Conservation (phyloP, 2,113 vertebrate genomes). For the Corvus hawaiiensis region DNA sequence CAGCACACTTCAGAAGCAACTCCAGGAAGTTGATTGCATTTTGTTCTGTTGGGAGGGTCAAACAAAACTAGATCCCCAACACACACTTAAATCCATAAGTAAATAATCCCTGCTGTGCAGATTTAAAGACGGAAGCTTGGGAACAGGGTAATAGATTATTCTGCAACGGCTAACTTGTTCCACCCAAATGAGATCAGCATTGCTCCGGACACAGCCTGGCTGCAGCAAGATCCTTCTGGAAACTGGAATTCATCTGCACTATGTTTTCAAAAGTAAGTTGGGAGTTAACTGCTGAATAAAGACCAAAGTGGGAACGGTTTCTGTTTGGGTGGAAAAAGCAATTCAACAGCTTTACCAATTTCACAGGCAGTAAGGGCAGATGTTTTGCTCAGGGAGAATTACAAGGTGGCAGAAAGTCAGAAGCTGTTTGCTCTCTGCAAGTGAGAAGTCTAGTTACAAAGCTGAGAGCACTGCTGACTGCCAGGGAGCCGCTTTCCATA, state of each 20-base stretch:
- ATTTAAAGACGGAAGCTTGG: slow-evolving; percentile 12
- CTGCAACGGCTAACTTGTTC: slow-evolving; percentile 2
- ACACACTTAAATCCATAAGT: background rate
- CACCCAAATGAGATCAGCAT: slow-evolving; percentile 43
- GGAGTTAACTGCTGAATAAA: background rate
- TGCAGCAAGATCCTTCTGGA: background rate
- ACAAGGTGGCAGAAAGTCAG: background rate
- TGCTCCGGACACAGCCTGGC: background rate
- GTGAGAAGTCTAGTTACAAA: background rate
- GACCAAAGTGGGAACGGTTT: background rate
- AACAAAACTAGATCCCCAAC: background rate
- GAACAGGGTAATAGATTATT: background rate
- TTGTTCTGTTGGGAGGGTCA: background rate
- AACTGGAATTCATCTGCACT: background rate
- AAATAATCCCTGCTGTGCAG: slow-evolving; percentile 21
- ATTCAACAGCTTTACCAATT: background rate
- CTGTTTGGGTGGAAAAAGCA: background rate
- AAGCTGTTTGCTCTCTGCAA: background rate
- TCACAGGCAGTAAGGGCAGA: background rate
- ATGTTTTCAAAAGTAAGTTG: background rate
- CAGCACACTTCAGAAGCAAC: background rate
- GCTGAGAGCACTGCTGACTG: background rate
- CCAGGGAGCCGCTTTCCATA: background rate
- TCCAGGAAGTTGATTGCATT: background rate
- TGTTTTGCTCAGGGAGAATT: background rate